A percentile compares a stretch with the other conserved stretches of the same genome.
These are phyloP conservation scores for Sigmodon hispidus DNA, from an alignment of 2,113 vertebrate species.

Conservation along the genomic window DNA sequence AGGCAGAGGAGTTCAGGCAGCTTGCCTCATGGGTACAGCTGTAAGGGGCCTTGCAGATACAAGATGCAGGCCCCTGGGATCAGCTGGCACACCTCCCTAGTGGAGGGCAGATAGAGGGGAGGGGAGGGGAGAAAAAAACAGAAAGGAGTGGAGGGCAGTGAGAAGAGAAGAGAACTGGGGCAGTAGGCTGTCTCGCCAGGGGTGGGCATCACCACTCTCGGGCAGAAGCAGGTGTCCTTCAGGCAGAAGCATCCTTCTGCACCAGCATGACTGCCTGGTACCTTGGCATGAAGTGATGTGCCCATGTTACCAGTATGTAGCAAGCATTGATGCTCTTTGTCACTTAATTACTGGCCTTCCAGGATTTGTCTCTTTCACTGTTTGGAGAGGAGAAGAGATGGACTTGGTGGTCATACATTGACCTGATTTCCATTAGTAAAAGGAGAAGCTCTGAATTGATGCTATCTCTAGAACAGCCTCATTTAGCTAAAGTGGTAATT, in stretches of 20 bases:
- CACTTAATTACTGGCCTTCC: neutral
- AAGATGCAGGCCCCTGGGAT: neutral
- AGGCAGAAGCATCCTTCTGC: too few relatives aligned
- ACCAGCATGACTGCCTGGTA: too few relatives aligned
- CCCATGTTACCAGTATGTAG: neutral
- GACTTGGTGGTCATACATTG: neutral
- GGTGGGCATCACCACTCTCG: too few relatives aligned
- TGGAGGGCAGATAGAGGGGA: too few relatives aligned
- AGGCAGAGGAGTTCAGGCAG: neutral
- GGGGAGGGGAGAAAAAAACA: too few relatives aligned
- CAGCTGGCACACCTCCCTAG: fast-evolving
- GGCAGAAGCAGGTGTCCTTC: too few relatives aligned
- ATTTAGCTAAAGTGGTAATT: neutral
- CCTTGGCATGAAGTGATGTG: neutral
- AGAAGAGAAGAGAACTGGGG: too few relatives aligned
- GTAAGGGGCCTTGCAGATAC: too few relatives aligned
- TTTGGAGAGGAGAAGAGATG: neutral
- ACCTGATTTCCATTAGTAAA: neutral
- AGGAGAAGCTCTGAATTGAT: neutral
- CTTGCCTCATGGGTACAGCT: fast-evolving
- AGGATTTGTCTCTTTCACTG: neutral
- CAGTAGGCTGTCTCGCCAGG: too few relatives aligned
- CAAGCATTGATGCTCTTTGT: neutral
- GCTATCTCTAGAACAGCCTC: neutral
- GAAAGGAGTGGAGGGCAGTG: too few relatives aligned